Base-by-base conservation (phyloP, 2,113 vertebrate genomes). In the Calidris pugnax region DNA sequence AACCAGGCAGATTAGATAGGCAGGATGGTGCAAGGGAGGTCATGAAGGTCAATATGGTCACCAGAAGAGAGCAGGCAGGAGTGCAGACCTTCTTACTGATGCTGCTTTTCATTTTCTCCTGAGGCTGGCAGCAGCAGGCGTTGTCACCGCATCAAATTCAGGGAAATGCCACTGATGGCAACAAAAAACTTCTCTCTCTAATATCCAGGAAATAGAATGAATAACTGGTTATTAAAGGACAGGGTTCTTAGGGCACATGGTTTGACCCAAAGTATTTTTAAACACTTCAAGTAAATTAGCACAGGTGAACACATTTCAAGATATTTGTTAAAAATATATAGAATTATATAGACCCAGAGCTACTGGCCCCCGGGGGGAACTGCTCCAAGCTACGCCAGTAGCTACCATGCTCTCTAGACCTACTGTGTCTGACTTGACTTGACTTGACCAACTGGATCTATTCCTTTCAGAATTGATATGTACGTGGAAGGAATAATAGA, bases 381-480 rank as follows among this genome's bases (percentile, higher is more conserved):
- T 66, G 63, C 41, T 66, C 63, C 30, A 66, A 32, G 28, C 41
- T 67, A 47, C 8, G 16, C 19, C 32, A 27, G 43, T 43, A 73
- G 37, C 45, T 68, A 2, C 8, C 2, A 1, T 37, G 53, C n/a
- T 81, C 19, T 37, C 71, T 43, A 71, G 37, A 45, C 6, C 35
- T 64, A 7, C 48, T 28, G 14, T 80, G 69, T 77, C 60, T 50
- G 43, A 81, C 33, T 30, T 86, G 66, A 83, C 18, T 64, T 50
- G 43, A 81, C 33, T 30, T 86, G 66, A 83, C 18, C 68, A 67
- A 33, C 23, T 55, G 32, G 21, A 74, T 64, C 32, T 90, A 3
- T 94, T 81, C 15, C n/a, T 76, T 93, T 48, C 90, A 99, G 99
- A 96, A 98, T 99, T 64, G 98, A 99, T 95, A 99, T 98, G 98